Evolutionary conservation across 2,113 vertebrate species (phyloP), one percentile per base, ranked within the genome.

Genomic region (Nothoprocta perdicaria): DNA sequence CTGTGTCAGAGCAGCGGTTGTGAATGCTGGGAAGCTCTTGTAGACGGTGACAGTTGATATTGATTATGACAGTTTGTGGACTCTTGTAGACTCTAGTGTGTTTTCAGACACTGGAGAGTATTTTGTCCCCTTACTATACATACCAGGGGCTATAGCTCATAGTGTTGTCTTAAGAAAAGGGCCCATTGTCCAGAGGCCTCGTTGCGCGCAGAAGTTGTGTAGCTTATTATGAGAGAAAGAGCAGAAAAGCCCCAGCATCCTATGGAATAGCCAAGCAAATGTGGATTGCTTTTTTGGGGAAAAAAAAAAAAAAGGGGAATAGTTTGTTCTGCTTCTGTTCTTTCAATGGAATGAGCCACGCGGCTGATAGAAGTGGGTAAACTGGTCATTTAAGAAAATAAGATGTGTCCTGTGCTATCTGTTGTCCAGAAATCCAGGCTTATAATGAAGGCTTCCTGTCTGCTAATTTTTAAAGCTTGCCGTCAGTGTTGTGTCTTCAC

Each of bases 41-140:
- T 33, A 1, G 95, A 92, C 84, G 92, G 93, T 96, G 95, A 95
- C 95, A 96, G 96, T 96, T 94, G 89, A 95, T 97, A 97, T 97
- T 97, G 96, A 96, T 96, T 95, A 97, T 97, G 95, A 96, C 95
- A 96, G 95, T 95, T 94, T 85, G 88, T 96, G 88, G 92, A 89
- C 92, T 96, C 91, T 57, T 85, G 88, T 95, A 91, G 92, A 89
- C 92, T 96, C 91, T 57, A 67, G 80, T 89, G 90, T 33, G 57
- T 95, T 94, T 93, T 94, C 90, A 88, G 80, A 93, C 82, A 94
- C 79, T 88, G 84, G 84, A 92, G 94, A 6, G 90, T 88, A 96
- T 88, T 96, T 97, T 96, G 86, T 94, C 88, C 80, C 92, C 73
- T 96, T 91, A 35, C 81, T 95, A 94, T 91, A 96, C 94, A 95